Evolutionary conservation across 1,140 invertebrate species (phyloP), one percentile per base, ranked within the genome.

Genomic region (Melanaphis sacchari): DNA sequence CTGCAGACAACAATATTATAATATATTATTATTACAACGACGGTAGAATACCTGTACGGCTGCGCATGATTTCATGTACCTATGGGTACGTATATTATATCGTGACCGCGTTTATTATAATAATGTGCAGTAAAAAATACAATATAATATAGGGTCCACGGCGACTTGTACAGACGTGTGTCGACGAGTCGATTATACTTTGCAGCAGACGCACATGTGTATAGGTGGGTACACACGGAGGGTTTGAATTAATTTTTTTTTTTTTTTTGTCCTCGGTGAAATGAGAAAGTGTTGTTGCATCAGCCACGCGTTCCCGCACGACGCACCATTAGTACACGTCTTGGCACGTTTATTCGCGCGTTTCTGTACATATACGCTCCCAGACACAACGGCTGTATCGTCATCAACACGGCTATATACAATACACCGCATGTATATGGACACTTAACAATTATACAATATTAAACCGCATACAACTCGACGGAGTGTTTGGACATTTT

Each of bases 271-370:
- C 59, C 21, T 38, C 46, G 87, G 87, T 89, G 87, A 52, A 89
- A 89, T 52, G 46, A 89, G 46, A 89, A 89, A 49, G 87, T 52
- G n/a, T 52, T 52, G 40, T 89, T 89, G 87, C 87, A 49, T 89
- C 87, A 89, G 43, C 87, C 87, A 38, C 38, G 24, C 41, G 26
- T 41, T 41, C 31, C 31, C 84, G 84, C 6, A 4, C 38, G 40
- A 49, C 31, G 84, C 8, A 88, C 43, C 38, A 31, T 88, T 38
- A 22, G 43, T n/a, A 38, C n/a, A 38, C n/a, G 46, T 89, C 46
- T 36, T 36, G 46, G 85, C 43, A 88, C 85, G 46, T 88, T 38
- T 88, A n/a, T 88, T 88, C 43, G 31, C 40, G 40, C 84, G 84
- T 85, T 85, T 6, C 26, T 85, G 24, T n/a, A 59, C 26, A 26